Evolutionary conservation across 2,797 vertebrate species (phyloP).

Genomic region (Carcharodon carcharias): DNA sequence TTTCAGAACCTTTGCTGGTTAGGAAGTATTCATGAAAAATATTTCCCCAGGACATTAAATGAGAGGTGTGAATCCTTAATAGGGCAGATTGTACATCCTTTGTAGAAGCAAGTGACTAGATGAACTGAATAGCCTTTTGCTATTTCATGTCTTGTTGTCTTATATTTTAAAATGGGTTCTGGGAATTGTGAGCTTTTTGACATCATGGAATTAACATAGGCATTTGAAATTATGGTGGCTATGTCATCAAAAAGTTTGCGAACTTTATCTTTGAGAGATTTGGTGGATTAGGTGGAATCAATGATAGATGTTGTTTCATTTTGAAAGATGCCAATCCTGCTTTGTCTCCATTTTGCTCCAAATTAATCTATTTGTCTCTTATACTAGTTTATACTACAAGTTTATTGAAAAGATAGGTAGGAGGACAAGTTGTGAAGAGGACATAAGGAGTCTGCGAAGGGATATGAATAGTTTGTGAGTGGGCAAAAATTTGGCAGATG

Average conservation of each 20-base stretch:
- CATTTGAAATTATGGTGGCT: background rate
- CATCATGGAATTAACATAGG: background rate
- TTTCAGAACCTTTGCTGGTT: background rate
- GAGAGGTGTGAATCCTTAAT: background rate
- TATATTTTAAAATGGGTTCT: background rate
- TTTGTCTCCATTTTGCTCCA: background rate
- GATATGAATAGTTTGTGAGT: too few species aligned
- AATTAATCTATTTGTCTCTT: background rate
- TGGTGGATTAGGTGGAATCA: background rate
- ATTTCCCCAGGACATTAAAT: background rate
- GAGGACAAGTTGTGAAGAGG: too few species aligned
- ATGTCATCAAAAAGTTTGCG: background rate
- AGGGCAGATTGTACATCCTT: background rate
- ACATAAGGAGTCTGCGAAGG: too few species aligned
- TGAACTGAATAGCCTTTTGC: background rate
- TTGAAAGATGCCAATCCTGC: background rate
- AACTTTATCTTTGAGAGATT: background rate
- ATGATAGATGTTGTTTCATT: background rate
- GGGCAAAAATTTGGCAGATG: too few species aligned
- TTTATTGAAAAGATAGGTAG: too few species aligned
- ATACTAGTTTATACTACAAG: background rate
- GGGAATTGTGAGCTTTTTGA: background rate
- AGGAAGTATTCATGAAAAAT: background rate
- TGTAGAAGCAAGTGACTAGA: background rate
- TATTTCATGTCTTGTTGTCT: background rate